Conservation (phyloP, 1,140 invertebrate species). For the Philotrypesis tridentata region DNA sequence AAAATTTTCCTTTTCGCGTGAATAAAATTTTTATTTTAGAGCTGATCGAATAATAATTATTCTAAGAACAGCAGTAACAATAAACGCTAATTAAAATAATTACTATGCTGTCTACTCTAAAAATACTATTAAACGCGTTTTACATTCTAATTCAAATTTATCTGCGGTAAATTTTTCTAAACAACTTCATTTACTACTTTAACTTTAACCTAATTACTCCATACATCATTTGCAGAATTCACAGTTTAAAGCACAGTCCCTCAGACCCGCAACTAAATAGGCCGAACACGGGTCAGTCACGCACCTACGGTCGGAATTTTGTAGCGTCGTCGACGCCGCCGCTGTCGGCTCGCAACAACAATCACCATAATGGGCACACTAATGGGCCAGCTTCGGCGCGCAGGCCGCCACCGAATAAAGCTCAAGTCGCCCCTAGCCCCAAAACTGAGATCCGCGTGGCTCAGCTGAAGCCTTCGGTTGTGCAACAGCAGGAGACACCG, state of each 20-base stretch:
- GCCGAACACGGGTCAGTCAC: slow-evolving; percentile 66
- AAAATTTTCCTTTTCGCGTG: not conserved
- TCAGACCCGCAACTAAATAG: slow-evolving; percentile 75
- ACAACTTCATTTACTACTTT: not conserved
- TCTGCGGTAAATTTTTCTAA: not conserved
- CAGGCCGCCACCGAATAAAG: slow-evolving; percentile 64
- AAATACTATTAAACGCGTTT: not conserved
- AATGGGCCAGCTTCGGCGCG: slow-evolving; percentile 32
- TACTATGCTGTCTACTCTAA: not conserved
- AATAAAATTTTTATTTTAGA: not conserved
- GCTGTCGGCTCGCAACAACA: slow-evolving; percentile 51
- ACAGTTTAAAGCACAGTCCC: slow-evolving; percentile 75
- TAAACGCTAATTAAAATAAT: too few relatives aligned
- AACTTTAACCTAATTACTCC: not conserved
- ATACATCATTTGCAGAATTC: slow-evolving; percentile 66
- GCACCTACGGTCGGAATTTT: slow-evolving; percentile 66
- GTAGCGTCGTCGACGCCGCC: slow-evolving; percentile 59
- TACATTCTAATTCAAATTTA: not conserved
- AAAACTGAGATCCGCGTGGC: slow-evolving; percentile 67
- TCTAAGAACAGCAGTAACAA: too few relatives aligned
- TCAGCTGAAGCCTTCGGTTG: slow-evolving; percentile 62
- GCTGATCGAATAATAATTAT: not conserved
- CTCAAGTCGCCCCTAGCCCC: slow-evolving; percentile 67
- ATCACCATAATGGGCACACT: slow-evolving; percentile 26
- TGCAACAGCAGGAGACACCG: slow-evolving; percentile 1